Base-by-base conservation (phyloP, 2,888 invertebrate genomes). In the Tipula confusa region DNA sequence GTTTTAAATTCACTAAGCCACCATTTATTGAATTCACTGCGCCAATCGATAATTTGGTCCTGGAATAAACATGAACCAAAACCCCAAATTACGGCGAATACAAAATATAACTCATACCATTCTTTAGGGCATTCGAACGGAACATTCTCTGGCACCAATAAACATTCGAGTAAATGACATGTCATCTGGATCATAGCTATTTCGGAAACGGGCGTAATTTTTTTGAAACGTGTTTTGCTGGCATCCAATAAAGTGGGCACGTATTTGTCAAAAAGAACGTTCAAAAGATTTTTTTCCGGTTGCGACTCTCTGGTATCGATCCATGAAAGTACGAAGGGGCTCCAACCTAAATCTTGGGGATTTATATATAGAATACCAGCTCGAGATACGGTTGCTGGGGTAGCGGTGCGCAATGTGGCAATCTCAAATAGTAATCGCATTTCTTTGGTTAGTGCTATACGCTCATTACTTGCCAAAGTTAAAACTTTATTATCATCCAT, bases 401-500 rank as follows among this genome's bases (percentile, higher is more conserved):
- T 98, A 0, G 98, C 98, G 0, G 96, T 96, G 86, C 95, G 93
- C 86, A 98, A 91, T 87, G 94, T 95, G 2, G 96, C 94, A 87
- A 98, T 98, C 90, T 98, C 98, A 88, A 98, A 98, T n/a, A 98
- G 89, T 15, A 98, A 91, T 82, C 98, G 91, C 98, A 98, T 98
- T 31, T 93, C 91, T 85, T 94, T 94, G 0, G 96, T 97, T 83
- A 98, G 90, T 0, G 98, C 96, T 84, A 98, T 98, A 83, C 98
- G 92, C 89, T 98, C 98, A 87, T 98, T 98, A 89, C 97, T 97
- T 5, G 98, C 98, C 86, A 98, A 89, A 0, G 98, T 98, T 85
- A 98, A 88, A 4, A 94, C 95, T 91, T 98, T 98, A 89, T 98
- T 98, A 88, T 98, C 98, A 88, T 98, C 98, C 98, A 98, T 98